Conservation (phyloP, 2,113 vertebrate genomes). For the Taxidea taxus region DNA sequence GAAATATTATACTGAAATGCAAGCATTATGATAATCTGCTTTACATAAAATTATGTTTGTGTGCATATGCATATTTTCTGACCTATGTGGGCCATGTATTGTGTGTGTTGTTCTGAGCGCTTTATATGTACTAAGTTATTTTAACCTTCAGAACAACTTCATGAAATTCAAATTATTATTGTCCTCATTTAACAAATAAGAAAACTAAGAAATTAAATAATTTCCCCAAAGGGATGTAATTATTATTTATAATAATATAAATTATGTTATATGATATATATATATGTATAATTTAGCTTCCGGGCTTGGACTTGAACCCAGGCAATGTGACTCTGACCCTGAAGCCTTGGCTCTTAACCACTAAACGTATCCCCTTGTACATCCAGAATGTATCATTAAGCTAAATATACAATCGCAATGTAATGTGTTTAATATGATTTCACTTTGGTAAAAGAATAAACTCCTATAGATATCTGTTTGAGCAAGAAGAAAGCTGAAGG, state of each 20-base stretch:
- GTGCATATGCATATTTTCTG: background rate
- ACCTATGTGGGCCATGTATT: fast-evolving
- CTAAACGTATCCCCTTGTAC: background rate
- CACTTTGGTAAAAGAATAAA: background rate
- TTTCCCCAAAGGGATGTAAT: background rate
- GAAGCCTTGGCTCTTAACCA: background rate
- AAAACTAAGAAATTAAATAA: background rate
- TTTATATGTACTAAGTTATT: background rate
- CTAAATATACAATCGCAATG: background rate
- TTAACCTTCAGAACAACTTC: background rate
- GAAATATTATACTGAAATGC: background rate
- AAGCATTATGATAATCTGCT: background rate
- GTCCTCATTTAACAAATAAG: background rate
- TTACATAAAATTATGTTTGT: background rate
- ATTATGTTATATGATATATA: no score
- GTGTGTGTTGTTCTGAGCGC: background rate
- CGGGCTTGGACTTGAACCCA: background rate
- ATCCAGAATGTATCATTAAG: background rate
- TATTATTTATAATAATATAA: no score
- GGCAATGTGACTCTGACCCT: background rate
- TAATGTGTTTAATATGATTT: background rate
- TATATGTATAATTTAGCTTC: background rate
- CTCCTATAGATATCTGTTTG: background rate
- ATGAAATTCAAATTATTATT: background rate
- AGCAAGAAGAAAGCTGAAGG: background rate